These are phyloP conservation scores for Lissonota sp. DNA, from an alignment of 2,888 invertebrate species.

Conservation along the genomic window DNA sequence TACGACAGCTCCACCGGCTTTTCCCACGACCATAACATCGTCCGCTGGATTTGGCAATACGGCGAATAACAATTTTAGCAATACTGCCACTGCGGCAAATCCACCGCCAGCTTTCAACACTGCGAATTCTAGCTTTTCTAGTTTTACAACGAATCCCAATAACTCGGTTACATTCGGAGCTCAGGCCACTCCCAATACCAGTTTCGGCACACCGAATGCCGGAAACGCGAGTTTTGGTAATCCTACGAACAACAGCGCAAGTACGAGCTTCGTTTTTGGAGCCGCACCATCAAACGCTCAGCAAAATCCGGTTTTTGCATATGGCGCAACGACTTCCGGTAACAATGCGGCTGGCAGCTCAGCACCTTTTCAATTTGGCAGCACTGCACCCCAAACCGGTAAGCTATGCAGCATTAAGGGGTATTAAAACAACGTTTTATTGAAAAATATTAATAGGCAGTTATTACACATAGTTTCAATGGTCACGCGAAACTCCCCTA, in stretches of 20 bases:
- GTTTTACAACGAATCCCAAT: constrained; percentile 49
- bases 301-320: constrained; percentile 59
- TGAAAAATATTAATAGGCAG: too few relatives aligned
- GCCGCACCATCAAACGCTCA: constrained; percentile 46
- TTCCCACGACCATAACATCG: neutral
- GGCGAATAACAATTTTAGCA: neutral
- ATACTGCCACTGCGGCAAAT: constrained; percentile 16
- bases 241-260: constrained; percentile 36
- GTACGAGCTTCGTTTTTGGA: constrained; percentile 60
- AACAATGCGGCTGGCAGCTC: constrained; percentile 57
- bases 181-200: constrained; percentile 57
- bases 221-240: constrained; percentile 29
- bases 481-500: too few relatives aligned
- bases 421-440: too few relatives aligned
- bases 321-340: constrained; percentile 38
- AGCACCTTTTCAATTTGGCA: constrained; percentile 75
- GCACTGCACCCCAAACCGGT: constrained; percentile 74
- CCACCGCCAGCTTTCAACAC: constrained; percentile 48
- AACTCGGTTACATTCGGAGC: constrained; percentile 65
- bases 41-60: constrained; percentile 21
- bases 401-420: neutral
- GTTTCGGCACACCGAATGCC: constrained; percentile 58
- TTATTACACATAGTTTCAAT: too few relatives aligned
- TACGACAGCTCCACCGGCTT: constrained; percentile 27
- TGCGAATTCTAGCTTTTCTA: constrained; percentile 30